Percentiles rank a stretch among this genome's conserved stretches.
Conservation (phyloP, 2,888 invertebrate genomes). For the Orthonychiurus folsomi region DNA sequence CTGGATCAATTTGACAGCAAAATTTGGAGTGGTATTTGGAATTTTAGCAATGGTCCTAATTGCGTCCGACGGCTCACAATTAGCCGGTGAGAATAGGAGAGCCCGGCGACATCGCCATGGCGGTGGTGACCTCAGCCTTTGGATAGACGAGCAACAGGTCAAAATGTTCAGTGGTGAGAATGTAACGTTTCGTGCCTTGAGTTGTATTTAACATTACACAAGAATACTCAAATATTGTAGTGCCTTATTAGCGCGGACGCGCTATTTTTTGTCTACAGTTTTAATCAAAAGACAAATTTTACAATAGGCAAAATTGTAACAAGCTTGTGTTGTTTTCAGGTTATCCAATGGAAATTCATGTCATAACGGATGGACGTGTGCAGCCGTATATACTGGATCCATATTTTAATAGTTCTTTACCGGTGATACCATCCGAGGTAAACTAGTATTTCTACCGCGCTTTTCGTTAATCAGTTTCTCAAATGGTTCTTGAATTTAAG, state of each 20-base stretch:
- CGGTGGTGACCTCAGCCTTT: slow-evolving; percentile 46
- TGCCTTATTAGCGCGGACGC: no score
- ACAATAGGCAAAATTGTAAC: no score
- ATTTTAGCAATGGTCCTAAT: no score
- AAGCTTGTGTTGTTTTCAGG: no score
- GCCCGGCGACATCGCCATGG: slow-evolving; percentile 16
- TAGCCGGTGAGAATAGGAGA: background rate
- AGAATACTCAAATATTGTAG: background rate
- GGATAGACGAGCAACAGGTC: slow-evolving; percentile 86
- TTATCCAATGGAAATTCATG: slow-evolving; percentile 77
- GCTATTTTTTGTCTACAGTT: no score
- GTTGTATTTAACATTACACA: background rate
- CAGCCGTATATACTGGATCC: slow-evolving; percentile 78
- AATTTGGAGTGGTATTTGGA: no score
- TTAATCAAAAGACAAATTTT: no score
- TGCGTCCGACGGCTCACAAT: no score
- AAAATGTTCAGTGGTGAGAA: slow-evolving; percentile 73
- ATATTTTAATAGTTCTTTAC: slow-evolving; percentile 78
- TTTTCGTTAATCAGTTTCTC: slow-evolving; percentile 5
- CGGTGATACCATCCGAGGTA: slow-evolving; percentile 85
- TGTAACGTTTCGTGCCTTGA: no score
- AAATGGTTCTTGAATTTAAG: slow-evolving; percentile 32
- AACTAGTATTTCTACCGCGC: no score
- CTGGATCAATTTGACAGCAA: no score
- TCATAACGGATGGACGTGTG: slow-evolving; percentile 78